Evolutionary conservation across 2,113 vertebrate species (phyloP), one percentile per base, ranked within the genome.

Genomic region (Pao palembangensis): DNA sequence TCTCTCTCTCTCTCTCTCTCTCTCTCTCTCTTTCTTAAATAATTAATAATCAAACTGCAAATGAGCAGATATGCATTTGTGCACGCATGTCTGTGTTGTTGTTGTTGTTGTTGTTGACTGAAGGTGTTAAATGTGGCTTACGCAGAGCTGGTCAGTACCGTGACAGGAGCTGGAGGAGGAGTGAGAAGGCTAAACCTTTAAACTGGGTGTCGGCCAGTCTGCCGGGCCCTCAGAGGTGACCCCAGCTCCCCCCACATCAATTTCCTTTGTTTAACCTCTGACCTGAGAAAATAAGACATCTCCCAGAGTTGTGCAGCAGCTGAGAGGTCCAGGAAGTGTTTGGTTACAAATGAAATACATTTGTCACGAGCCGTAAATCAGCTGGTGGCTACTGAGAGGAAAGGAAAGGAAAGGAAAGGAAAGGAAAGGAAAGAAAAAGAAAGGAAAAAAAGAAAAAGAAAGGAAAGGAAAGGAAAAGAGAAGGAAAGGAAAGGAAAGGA

Each of bases 181-280:
- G n/a, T n/a, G n/a, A n/a, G n/a, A n/a, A n/a, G n/a, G n/a, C 67
- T 82, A 76, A 88, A 86, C 72, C 89, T 93, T 92, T 92, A 90
- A 92, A 90, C 88, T 79, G 68, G 65, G 76, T 48, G 78, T 84
- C 82, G 90, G 58, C 31, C 64, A 62, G 78, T 81, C 82, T 42
- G 69, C 50, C 58, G 55, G 54, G 75, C 56, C 59, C 71, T 62
- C 62, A 62, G 67, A 78, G 75, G 68, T 64, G 83, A 68, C 34
- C 34, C 34, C 34, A 81, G 82, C 70, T 76, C 73, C 18, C 41
- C 66, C 76, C 81, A 88, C 91, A 91, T 87, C 91, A 91, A 92
- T 93, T 95, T 96, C 93, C 94, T 98, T 98, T 96, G 92, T 92
- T 98, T 99, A 98, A 99, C 96, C 95, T 90, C 71, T 98, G 95